phyloP scores from a whole-genome alignment of 2,797 vertebrate genomes.

The Myiotriccus ornatus region DNA sequence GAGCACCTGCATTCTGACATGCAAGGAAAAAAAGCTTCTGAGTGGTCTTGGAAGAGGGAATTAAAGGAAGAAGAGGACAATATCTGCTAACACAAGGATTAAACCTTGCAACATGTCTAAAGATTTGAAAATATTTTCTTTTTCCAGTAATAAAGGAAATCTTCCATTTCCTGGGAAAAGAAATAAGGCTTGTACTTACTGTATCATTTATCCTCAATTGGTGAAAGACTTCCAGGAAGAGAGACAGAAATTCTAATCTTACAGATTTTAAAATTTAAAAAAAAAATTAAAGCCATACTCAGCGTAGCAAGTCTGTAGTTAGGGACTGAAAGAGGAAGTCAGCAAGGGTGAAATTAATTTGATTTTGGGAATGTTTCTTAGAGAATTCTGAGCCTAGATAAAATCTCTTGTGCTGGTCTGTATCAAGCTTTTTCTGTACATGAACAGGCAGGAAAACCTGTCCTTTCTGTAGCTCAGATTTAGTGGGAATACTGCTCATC shows the following conservation, averaged over 20 bases:
- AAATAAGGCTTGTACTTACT: background rate
- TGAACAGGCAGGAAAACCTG: background rate
- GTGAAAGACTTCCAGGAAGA: background rate
- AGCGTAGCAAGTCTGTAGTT: background rate
- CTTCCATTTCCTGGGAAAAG: background rate
- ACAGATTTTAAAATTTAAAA: background rate
- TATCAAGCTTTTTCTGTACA: background rate
- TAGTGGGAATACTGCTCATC: background rate
- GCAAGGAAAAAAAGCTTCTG: background rate
- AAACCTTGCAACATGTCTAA: background rate
- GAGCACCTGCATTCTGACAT: background rate
- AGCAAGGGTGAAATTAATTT: background rate
- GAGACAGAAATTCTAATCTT: background rate
- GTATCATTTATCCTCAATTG: background rate
- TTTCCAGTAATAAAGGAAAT: background rate
- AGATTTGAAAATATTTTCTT: background rate
- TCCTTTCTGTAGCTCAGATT: background rate
- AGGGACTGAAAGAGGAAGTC: background rate
- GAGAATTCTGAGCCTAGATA: background rate
- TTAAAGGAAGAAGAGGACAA: background rate
- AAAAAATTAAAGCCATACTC: background rate
- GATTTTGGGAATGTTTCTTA: background rate
- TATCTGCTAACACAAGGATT: background rate
- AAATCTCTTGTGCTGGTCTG: background rate
- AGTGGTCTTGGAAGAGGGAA: background rate